These are phyloP conservation scores for Rhodinocichla rosea DNA, from an alignment of 2,113 vertebrate species.

Conservation along the genomic window DNA sequence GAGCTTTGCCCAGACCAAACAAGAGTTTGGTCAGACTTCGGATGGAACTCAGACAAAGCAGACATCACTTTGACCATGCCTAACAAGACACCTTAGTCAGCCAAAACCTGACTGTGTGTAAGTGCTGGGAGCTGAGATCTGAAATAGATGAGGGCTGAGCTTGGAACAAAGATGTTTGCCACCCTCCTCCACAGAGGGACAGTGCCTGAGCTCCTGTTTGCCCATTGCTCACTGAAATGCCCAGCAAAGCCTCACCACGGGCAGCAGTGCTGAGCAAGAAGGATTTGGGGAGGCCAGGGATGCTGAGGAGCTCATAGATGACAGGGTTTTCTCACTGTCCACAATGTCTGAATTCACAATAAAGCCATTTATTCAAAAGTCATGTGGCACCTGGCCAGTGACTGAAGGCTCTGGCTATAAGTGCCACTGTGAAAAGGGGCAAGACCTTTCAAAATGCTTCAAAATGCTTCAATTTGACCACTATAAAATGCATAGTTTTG, in stretches of 20 bases:
- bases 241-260: neutral
- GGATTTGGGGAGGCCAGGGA: neutral
- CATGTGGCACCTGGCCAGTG: neutral
- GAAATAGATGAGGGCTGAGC: neutral
- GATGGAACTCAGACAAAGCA: neutral
- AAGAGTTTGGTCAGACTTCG: neutral
- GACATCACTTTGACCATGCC: neutral
- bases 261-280: neutral
- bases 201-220: neutral
- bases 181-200: neutral
- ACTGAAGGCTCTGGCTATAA: neutral
- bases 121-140: neutral
- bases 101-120: neutral
- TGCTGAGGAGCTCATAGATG: neutral
- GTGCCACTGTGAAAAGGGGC: neutral
- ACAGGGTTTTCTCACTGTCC: neutral
- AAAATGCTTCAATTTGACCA: neutral
- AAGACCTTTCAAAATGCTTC: neutral
- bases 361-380: neutral
- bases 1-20: neutral
- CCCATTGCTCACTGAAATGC: neutral
- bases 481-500: neutral
- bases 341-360: neutral
- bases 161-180: neutral
- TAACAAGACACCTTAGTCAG: neutral